A percentile compares a stretch with the other conserved stretches of the same genome.
phyloP scores from a whole-genome alignment of 2,888 invertebrate genomes.

The Drosophila affinis region DNA sequence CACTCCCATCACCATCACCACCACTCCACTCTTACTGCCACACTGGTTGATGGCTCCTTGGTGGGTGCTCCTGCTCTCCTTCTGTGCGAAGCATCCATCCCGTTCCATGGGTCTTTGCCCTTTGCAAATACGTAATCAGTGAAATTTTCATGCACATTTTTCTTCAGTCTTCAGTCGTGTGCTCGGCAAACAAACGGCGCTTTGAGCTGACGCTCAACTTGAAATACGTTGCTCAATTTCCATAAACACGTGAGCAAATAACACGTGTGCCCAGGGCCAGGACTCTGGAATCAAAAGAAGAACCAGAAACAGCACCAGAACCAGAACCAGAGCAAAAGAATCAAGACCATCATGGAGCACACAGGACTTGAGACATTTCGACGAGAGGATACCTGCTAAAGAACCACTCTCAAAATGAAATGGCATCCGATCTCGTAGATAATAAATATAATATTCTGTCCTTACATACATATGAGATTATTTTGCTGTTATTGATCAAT shows the following conservation, averaged over 20 bases:
- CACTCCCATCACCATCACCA: conserved; percentile 19
- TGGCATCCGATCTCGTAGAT: not conserved
- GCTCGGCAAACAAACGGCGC: conserved; percentile 60
- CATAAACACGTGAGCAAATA: conserved; percentile 82
- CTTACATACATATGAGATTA: no score
- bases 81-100: not conserved
- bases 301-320: not conserved
- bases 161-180: conserved; percentile 50
- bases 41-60: conserved; percentile 27
- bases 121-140: conserved; percentile 74
- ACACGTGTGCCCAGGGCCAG: conserved; percentile 62
- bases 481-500: no score
- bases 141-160: conserved; percentile 74
- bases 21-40: not conserved
- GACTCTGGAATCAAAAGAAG: not conserved
- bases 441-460: not conserved
- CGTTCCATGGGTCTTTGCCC: conserved; percentile 18
- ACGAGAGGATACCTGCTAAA: not conserved
- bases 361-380: not conserved
- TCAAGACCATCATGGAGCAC: not conserved
- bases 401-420: not conserved
- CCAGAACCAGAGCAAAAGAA: not conserved
- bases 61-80: conserved; percentile 4
- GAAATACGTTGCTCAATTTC: conserved; percentile 78
- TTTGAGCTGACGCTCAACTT: conserved; percentile 67